Conservation (phyloP, 2,797 vertebrate genomes). For the Coregonus suidteri region DNA sequence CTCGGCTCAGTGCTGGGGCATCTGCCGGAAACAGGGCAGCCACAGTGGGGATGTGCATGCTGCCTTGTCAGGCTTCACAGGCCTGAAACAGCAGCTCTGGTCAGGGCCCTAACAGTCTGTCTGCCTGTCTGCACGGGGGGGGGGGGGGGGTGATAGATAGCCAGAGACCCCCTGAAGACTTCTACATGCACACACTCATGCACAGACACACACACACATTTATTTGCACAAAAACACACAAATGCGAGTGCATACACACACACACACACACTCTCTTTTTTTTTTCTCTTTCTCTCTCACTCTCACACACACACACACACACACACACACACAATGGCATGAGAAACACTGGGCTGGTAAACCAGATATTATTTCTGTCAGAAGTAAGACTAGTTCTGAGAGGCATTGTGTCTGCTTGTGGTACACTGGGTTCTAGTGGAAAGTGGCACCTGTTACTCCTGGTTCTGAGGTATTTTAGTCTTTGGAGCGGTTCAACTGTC, state of each 20-base stretch:
- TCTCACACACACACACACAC: background rate
- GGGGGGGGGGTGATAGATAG: constrained; percentile 41
- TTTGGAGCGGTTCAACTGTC: constrained; percentile 56
- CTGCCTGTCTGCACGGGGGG: constrained; percentile 57
- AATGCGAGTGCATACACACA: background rate
- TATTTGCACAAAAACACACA: background rate
- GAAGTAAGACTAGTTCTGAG: constrained; percentile 17
- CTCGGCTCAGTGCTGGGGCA: constrained; percentile 81
- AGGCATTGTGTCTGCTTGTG: constrained; percentile 38
- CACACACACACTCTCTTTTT: background rate
- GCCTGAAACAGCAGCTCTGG: constrained; percentile 59
- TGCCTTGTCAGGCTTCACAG: constrained; percentile 71
- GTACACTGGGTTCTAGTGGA: constrained; percentile 37
- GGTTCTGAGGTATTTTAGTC: constrained; percentile 58
- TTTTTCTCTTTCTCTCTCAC: background rate
- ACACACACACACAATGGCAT: background rate
- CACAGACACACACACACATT: background rate
- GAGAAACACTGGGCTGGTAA: constrained; percentile 29
- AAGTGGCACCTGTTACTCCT: constrained; percentile 58
- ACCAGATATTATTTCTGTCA: constrained; percentile 63
- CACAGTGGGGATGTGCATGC: constrained; percentile 85
- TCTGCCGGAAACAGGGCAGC: constrained; percentile 90
- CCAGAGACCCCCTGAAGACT: background rate
- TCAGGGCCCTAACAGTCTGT: constrained; percentile 70
- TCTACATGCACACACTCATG: constrained; percentile 4